Evolutionary conservation across 2,113 vertebrate genomes (phyloP).

Genomic region (Axis porcinus): DNA sequence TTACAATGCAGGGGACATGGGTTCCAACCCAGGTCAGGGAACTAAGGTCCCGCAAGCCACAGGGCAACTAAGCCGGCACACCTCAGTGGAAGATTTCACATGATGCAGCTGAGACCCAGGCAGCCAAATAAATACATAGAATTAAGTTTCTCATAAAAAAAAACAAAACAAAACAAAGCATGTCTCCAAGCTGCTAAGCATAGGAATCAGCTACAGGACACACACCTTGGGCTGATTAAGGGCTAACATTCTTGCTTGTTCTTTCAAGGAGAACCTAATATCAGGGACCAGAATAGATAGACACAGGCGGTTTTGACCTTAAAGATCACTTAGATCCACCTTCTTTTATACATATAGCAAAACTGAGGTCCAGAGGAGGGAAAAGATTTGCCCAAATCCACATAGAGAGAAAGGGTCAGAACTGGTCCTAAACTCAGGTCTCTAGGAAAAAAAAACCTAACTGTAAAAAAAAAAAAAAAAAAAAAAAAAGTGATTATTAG

Average conservation of each 20-base stretch:
- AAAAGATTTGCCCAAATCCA: background rate
- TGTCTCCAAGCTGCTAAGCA: background rate
- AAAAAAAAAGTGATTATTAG: background rate
- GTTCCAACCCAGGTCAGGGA: background rate
- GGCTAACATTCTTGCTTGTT: background rate
- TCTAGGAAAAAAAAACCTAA: background rate
- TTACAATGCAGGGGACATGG: background rate
- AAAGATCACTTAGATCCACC: background rate
- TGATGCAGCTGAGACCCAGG: background rate
- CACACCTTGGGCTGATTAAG: background rate
- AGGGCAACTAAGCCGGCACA: background rate
- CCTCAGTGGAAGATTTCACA: background rate
- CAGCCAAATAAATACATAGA: background rate
- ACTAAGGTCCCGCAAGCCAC: background rate
- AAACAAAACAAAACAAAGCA: background rate
- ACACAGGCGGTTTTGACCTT: background rate
- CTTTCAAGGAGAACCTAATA: background rate
- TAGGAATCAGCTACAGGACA: background rate
- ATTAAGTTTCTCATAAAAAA: background rate
- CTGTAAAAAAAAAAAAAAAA: background rate
- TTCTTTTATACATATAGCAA: background rate
- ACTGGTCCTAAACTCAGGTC: background rate
- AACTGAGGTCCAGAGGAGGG: background rate
- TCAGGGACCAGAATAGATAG: background rate
- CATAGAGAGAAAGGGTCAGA: background rate